A percentile compares a stretch with the other conserved stretches of the same genome.
These are phyloP conservation scores for Chrysolina americana DNA, from an alignment of 2,888 invertebrate genomes.

Conservation along the genomic window DNA sequence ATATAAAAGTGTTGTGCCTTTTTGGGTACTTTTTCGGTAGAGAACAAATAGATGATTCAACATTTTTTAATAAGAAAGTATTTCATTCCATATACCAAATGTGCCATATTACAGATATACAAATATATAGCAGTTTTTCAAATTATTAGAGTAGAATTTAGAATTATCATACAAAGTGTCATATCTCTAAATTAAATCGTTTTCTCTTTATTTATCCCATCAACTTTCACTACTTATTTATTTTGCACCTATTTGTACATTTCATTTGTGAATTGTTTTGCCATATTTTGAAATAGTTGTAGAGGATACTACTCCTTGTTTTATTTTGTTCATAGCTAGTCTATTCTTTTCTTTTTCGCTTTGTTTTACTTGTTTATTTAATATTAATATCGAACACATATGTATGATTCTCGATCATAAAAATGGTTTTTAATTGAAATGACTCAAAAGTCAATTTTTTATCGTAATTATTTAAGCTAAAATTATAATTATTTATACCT, in stretches of 20 bases:
- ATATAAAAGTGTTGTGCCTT: constrained; percentile 64
- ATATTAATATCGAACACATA: constrained; percentile 47
- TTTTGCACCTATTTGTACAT: constrained; percentile 58
- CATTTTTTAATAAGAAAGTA: constrained; percentile 48
- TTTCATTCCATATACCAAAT: constrained; percentile 57
- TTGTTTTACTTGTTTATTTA: constrained; percentile 52
- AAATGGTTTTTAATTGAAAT: constrained; percentile 58
- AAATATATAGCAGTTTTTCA: constrained; percentile 49
- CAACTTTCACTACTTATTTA: constrained; percentile 55
- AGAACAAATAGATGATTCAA: constrained; percentile 48
- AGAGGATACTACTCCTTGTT: constrained; percentile 46
- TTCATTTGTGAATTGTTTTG: constrained; percentile 65
- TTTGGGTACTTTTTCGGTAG: constrained; percentile 58
- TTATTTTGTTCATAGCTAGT: constrained; percentile 64
- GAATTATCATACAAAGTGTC: constrained; percentile 54
- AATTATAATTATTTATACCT: constrained; percentile 57
- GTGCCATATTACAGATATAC: constrained; percentile 58
- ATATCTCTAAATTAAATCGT: constrained; percentile 51
- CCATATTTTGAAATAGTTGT: constrained; percentile 61
- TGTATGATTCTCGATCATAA: constrained; percentile 58
- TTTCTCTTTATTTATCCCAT: constrained; percentile 52
- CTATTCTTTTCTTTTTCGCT: constrained; percentile 53
- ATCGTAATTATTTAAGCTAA: constrained; percentile 54
- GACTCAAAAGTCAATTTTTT: constrained; percentile 47
- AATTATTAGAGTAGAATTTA: constrained; percentile 53